Base-by-base conservation (phyloP, 2,888 invertebrate genomes). In the Xanthia icteritia region DNA sequence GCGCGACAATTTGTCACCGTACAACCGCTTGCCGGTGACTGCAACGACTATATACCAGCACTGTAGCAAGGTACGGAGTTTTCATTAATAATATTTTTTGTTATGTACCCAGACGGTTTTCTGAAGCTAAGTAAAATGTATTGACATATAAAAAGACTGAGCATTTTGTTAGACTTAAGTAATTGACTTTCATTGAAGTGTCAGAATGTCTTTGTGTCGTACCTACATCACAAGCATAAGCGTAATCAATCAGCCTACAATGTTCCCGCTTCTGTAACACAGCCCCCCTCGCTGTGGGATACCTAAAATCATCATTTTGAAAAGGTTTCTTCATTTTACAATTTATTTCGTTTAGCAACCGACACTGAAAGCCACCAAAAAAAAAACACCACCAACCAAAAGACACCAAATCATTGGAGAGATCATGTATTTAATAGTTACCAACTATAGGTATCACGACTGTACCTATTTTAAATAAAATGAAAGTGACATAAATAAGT, bases 1-100 rank as follows among this genome's bases (percentile, higher is more conserved):
- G 79, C 45, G 79, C 65, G n/a, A 81, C 86, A 86, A 87, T 90
- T 90, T 90, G 88, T 89, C 88, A 89, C 78, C 71, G 39, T 73
- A 78, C 71, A 79, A 86, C 86, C 86, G 84, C 82, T 88, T 90
- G 88, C 79, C 36, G 60, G 74, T 85, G 89, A 90, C 90, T 85
- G 75, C 76, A 77, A 54, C 78, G 23, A 78, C 76, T 86, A 85
- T 84, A 78, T 79, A 73, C 73, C 39, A 63, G 69, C 31, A 65
- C 73, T 78, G 81, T 77, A 69, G 63, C 65, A 73, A 76, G 72
- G 56, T 77, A 76, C 61, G 20, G 51, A 68, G 76, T 68, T 84
- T 73, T 78, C 79, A 84, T 84, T 81, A 81, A 84, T 83, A 83
- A 70, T 54, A 67, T 75, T 81, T 83, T 77, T 78, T 75, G 69